Conservation (phyloP, 2,888 invertebrate species). For the Erebia ligea region DNA sequence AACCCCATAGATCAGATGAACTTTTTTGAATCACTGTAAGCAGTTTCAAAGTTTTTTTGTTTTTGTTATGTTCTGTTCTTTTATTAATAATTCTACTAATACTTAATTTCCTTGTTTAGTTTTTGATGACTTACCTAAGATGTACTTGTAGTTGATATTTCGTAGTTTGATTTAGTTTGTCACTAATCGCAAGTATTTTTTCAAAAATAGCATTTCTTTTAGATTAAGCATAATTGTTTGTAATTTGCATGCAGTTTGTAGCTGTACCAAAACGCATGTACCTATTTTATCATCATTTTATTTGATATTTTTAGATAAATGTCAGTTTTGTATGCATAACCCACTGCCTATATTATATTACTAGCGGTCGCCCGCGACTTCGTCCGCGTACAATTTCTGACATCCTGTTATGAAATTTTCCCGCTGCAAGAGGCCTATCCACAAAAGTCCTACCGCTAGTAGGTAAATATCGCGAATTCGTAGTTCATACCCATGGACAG, state of each 20-base stretch:
- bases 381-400: too few species aligned
- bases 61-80: conserved; percentile 46
- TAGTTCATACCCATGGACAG: too few species aligned
- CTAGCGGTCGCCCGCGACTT: too few species aligned
- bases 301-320: not conserved
- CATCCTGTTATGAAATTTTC: too few species aligned
- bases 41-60: conserved; percentile 56
- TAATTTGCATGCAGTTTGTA: conserved; percentile 6
- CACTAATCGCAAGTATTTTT: not conserved
- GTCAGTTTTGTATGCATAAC: not conserved
- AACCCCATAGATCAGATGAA: conserved; percentile 83
- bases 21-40: conserved; percentile 83
- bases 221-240: not conserved
- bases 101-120: not conserved
- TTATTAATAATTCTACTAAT: conserved; percentile 38
- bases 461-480: too few species aligned
- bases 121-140: not conserved
- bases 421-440: too few species aligned
- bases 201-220: not conserved
- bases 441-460: too few species aligned
- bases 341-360: too few species aligned
- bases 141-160: not conserved
- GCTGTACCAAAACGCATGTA: not conserved
- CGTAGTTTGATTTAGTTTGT: conserved; percentile 6
- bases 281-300: not conserved